Percentiles rank a stretch among this genome's conserved stretches.
Evolutionary conservation across 2,113 vertebrate genomes (phyloP).

Genomic region (Ariopsis seemanni): DNA sequence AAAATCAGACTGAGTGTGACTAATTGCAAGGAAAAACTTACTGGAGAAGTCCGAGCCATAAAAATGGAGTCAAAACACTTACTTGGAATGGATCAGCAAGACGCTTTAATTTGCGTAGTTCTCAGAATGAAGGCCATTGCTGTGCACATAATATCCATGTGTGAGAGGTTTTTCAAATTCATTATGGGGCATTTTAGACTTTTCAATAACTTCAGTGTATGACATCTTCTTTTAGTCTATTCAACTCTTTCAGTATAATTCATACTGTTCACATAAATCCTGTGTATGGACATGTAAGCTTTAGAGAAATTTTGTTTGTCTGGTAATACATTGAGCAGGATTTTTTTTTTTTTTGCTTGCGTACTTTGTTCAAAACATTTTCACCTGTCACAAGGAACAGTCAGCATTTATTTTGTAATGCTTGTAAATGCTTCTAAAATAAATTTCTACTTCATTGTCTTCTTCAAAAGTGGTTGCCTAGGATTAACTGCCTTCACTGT

Average conservation of each 20-base stretch:
- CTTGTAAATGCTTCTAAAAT: neutral
- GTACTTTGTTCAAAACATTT: neutral
- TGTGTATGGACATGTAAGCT: neutral
- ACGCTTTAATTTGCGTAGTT: neutral
- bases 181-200: slow-evolving; percentile 32
- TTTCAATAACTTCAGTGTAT: slow-evolving; percentile 20
- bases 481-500: too few species aligned
- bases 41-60: neutral
- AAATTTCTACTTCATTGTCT: neutral
- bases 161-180: slow-evolving; percentile 30
- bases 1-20: neutral
- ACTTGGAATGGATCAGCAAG: neutral
- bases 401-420: neutral
- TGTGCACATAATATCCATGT: slow-evolving; percentile 1
- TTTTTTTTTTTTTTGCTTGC: neutral
- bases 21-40: slow-evolving; percentile 13
- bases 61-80: neutral
- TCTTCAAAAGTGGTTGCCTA: neutral
- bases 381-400: neutral
- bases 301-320: neutral
- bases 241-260: neutral
- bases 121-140: neutral
- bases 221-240: slow-evolving; percentile 11
- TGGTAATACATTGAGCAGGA: neutral
- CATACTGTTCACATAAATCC: neutral